These are phyloP conservation scores for Pseudonaja textilis DNA, from an alignment of 2,113 vertebrate species.

Conservation along the genomic window DNA sequence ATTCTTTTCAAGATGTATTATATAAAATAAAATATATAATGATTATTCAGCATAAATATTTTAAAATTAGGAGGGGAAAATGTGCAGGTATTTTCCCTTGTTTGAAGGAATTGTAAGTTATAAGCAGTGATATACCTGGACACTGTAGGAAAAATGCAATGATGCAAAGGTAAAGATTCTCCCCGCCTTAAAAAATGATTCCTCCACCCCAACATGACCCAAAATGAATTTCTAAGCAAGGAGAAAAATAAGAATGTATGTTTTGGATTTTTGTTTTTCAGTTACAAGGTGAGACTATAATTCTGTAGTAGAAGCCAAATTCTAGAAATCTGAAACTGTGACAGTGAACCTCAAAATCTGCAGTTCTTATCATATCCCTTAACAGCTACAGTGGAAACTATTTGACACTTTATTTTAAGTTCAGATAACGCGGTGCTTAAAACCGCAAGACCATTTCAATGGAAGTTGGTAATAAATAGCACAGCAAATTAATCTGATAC, in stretches of 20 bases:
- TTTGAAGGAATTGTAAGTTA: neutral
- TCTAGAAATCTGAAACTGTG: neutral
- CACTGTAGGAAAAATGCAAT: neutral
- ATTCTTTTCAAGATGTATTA: neutral
- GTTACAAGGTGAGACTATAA: neutral
- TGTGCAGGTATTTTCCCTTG: no score
- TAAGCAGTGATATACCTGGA: neutral
- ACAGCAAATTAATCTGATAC: neutral
- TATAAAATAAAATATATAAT: neutral
- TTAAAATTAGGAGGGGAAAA: neutral
- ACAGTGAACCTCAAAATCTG: neutral
- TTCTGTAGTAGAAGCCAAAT: neutral
- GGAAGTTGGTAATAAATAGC: neutral
- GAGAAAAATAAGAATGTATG: neutral
- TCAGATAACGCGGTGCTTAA: neutral
- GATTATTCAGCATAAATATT: constrained; percentile 1
- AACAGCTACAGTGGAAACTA: neutral
- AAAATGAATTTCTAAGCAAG: neutral
- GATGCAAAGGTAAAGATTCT: neutral
- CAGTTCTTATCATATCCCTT: neutral
- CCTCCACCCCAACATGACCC: neutral
- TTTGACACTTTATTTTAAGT: neutral
- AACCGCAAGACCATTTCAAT: neutral
- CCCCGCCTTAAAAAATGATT: neutral
- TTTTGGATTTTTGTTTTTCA: neutral